These are phyloP conservation scores for Ametastegia equiseti DNA, from an alignment of 2,888 invertebrate species.

Conservation along the genomic window DNA sequence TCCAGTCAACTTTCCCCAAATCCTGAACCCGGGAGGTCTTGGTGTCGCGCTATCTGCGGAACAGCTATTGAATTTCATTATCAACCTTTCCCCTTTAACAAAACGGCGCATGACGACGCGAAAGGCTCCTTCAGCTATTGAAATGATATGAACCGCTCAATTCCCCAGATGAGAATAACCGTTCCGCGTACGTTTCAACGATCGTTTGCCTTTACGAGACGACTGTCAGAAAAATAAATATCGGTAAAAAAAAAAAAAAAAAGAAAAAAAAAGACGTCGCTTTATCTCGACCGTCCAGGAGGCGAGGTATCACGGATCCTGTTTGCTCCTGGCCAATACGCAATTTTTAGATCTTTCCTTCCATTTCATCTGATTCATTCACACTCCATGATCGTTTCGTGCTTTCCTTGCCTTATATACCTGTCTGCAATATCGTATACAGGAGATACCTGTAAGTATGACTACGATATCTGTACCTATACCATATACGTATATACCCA, in stretches of 20 bases:
- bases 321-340: constrained; percentile 27
- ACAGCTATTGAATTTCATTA: constrained; percentile 40
- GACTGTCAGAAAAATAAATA: constrained; percentile 42
- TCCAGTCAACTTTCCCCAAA: constrained; percentile 37
- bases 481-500: not conserved
- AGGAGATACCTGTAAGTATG: not conserved
- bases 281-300: constrained; percentile 28
- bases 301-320: constrained; percentile 7
- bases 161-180: constrained; percentile 47
- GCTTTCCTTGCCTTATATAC: not conserved
- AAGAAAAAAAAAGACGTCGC: constrained; percentile 5
- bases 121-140: constrained; percentile 41
- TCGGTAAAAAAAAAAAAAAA: constrained; percentile 35
- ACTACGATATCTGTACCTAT: not conserved
- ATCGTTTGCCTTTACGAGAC: constrained; percentile 43
- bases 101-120: constrained; percentile 35
- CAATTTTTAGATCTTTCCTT: constrained; percentile 2
- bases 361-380: constrained; percentile 12
- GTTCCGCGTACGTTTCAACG: constrained; percentile 42
- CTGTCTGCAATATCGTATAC: not conserved
- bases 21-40: constrained; percentile 3
- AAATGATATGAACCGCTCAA: constrained; percentile 47
- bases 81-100: constrained; percentile 40
- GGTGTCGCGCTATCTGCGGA: constrained; percentile 36
- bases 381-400: constrained; percentile 8